Evolutionary conservation across 1,140 invertebrate species (phyloP), one percentile per base, ranked within the genome.

Genomic region (Lanistes nyassanus): DNA sequence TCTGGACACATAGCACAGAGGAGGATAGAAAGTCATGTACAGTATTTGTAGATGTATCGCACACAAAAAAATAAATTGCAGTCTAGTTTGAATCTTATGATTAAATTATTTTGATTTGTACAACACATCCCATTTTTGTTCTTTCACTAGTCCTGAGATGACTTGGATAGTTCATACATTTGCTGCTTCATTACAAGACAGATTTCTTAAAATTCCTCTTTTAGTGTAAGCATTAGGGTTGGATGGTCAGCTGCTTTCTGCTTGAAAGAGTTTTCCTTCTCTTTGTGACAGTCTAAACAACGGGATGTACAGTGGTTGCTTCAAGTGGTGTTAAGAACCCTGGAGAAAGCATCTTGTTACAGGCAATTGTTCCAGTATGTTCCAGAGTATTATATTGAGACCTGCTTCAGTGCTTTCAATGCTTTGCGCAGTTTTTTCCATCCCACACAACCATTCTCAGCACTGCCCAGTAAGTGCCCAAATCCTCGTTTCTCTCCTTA

Each of bases 311-410:
- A 90, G 9, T 94, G 93, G 92, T 81, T 95, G 2, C 82, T 94
- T 23, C 90, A 91, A 75, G 90, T 91, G 1, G 88, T 93, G 0
- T 80, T 93, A 0, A 83, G 88, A 13, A 93, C 93, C 0, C 80
- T 94, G 29, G 88, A 90, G 53, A 88, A 88, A 11, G 90, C 92
- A 3, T 93, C 93, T 6, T 80, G 85, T n/a, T 89, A 91, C 56
- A 92, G 92, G 19, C 90, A 92, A 6, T 90, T 95, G 47, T 95
- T 95, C 86, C 91, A 92, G 16, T 96, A 95, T 85, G 92, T 95
- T 23, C 95, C 95, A 3, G 94, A 95, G 78, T 94, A 94, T 83
- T 95, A 96, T 85, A 90, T 96, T 47, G 94, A 95, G 72, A 91
- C 92, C 11, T 90, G 94, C 64, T 90, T 95, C 67, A 93, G 95